A percentile compares a stretch with the other conserved stretches of the same genome.
Evolutionary conservation across 2,797 vertebrate genomes (phyloP).

Genomic region (Prunella strophiata): DNA sequence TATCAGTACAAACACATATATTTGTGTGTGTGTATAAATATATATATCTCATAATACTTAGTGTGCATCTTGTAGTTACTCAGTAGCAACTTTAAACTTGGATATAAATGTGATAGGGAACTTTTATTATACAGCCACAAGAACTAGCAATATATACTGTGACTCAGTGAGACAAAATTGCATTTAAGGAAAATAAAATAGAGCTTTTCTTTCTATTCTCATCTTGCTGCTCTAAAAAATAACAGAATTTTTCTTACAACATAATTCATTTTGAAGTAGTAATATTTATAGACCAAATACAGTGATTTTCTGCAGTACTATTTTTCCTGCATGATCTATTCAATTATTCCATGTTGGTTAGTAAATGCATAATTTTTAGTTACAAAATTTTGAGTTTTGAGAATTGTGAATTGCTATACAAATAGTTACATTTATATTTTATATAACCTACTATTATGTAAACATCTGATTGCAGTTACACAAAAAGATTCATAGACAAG

Average conservation of each 20-base stretch:
- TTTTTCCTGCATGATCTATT: background rate
- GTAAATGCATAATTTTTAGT: slow-evolving; percentile 3
- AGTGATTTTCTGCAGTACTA: background rate
- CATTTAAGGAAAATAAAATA: background rate
- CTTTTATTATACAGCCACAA: background rate
- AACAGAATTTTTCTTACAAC: background rate
- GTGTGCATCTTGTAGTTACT: background rate
- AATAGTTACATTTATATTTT: slow-evolving; percentile 15
- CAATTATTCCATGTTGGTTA: slow-evolving; percentile 1
- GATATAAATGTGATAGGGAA: background rate
- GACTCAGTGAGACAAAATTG: background rate
- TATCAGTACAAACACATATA: background rate
- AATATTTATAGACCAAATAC: background rate
- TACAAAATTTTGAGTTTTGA: background rate
- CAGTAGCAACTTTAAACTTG: background rate
- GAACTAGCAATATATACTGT: background rate
- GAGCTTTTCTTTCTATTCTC: background rate
- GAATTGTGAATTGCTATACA: background rate
- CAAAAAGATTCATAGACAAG: background rate
- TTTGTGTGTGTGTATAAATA: background rate
- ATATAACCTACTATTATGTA: slow-evolving; percentile 33
- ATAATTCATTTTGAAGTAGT: background rate
- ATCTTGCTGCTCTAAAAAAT: background rate
- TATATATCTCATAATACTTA: background rate
- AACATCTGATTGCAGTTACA: background rate